Evolutionary conservation across 1,140 invertebrate species (phyloP), one percentile per base, ranked within the genome.

Genomic region (Papilio xuthus): DNA sequence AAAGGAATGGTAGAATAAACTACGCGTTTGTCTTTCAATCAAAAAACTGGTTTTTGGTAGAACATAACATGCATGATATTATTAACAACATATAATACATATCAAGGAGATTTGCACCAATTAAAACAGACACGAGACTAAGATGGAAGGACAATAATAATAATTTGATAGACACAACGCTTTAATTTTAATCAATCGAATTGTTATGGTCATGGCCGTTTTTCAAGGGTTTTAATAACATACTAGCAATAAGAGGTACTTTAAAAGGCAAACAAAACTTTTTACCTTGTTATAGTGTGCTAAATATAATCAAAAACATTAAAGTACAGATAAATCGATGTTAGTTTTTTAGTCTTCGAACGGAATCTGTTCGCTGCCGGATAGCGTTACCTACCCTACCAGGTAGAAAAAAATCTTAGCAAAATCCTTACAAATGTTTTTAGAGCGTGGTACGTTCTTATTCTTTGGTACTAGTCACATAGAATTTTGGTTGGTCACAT

Each of bases 1-100:
- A 67, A 67, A 67, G 60, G 60, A 67, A 67, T 67, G 60, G 60
- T 67, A 26, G 12, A 67, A 28, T 67, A 12, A 67, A 67, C 60
- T 67, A 28, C 13, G 26, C 32, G 26, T 60, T 60, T 60, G 13
- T 67, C 60, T 67, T 67, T 67, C 23, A 67, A 67, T 67, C 26
- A 67, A 67, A 28, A 67, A 67, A 67, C 60, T 67, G 60, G 60
- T 60, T 26, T 67, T 20, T 12, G 12, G 60, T 50, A 50, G 47
- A 50, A 28, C 50, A 28, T 26, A 10, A 63, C 47, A 50, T 56
- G 20, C 53, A n/a, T n/a, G n/a, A 28, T 60, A 60, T 23, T 63
- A 26, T 56, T 50, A 50, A 20, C 53, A 23, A 56, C 13, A 56
- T 56, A 23, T 23, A 23, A 10, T 67, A 67, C 13, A 67, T 50